Evolutionary conservation across 2,113 vertebrate genomes (phyloP).

Genomic region (Pachycephala philippinensis): DNA sequence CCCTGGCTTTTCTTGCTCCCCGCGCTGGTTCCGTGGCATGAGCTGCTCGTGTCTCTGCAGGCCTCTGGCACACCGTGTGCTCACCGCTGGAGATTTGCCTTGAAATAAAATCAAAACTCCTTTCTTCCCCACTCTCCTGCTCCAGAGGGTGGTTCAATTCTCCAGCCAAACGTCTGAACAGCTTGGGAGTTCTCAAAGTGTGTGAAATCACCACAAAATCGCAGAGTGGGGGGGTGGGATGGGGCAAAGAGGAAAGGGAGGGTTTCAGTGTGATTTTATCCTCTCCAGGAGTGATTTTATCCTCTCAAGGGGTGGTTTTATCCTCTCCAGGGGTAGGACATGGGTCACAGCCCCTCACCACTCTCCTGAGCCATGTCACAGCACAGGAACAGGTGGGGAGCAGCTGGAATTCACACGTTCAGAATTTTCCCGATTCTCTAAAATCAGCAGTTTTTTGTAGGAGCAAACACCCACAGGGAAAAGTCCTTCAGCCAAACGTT

Average conservation of each 20-base stretch:
- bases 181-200: background rate
- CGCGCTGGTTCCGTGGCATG: background rate
- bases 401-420: accelerated
- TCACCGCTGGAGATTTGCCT: background rate
- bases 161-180: background rate
- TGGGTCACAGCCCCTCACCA: accelerated
- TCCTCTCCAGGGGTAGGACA: background rate
- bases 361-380: background rate
- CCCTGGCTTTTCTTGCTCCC: background rate
- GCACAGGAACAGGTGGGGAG: background rate
- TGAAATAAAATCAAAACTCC: background rate
- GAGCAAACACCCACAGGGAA: background rate
- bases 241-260: background rate
- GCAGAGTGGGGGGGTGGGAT: accelerated
- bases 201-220: background rate
- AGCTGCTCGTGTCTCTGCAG: background rate
- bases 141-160: background rate
- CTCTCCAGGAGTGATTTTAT: background rate
- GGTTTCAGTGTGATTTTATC: background rate
- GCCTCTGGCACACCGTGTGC: accelerated
- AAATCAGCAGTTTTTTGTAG: background rate
- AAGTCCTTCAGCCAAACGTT: background rate
- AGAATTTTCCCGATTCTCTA: background rate
- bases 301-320: background rate
- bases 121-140: background rate